phyloP scores from a whole-genome alignment of 1,140 invertebrate genomes.

The Camponotus vicinus region DNA sequence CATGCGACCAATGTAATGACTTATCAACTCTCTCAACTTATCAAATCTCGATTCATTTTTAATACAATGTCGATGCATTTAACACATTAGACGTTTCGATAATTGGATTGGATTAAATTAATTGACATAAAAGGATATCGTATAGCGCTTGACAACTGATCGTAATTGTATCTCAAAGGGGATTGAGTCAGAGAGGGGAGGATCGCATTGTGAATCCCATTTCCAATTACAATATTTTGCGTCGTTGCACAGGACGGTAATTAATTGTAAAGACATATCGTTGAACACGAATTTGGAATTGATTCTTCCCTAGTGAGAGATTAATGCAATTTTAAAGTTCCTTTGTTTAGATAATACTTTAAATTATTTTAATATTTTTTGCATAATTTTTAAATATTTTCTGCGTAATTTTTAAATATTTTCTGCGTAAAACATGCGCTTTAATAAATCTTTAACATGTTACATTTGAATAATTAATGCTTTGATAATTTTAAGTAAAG shows the following conservation, averaged over 20 bases:
- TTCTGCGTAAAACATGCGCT: background rate
- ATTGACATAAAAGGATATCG: background rate
- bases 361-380: no score
- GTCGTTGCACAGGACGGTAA: background rate
- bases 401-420: background rate
- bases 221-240: constrained; percentile 22
- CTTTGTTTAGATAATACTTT: background rate
- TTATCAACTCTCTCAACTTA: no score
- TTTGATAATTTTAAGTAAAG: background rate
- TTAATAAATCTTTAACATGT: background rate
- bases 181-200: background rate
- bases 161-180: constrained; percentile 13
- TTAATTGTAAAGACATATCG: background rate
- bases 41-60: background rate
- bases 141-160: background rate
- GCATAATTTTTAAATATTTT: background rate
- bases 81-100: background rate
- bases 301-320: constrained; percentile 9
- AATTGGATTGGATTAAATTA: background rate
- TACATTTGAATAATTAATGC: background rate
- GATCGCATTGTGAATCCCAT: background rate
- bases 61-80: background rate
- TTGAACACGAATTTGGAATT: background rate
- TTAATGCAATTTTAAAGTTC: background rate
- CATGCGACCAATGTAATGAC: no score